Evolutionary conservation across 2,888 invertebrate species (phyloP).

Genomic region (Cetonia aurata): DNA sequence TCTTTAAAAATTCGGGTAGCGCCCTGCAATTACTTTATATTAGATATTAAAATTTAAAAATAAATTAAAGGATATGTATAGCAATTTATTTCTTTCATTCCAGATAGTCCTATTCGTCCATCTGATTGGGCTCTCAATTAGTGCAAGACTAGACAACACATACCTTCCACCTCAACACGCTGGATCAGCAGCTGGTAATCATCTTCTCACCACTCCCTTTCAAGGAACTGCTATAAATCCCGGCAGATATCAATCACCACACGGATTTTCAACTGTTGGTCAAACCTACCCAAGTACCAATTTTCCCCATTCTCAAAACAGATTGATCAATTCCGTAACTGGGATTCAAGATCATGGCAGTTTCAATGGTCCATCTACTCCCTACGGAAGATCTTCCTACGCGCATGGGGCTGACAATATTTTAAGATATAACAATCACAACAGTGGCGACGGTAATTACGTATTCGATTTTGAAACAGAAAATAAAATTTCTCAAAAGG

Average conservation of each 20-base stretch:
- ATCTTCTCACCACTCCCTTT: constrained; percentile 4
- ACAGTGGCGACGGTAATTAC: constrained; percentile 54
- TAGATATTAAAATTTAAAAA: too few relatives aligned
- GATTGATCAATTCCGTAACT: background rate
- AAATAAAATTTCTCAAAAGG: constrained; percentile 68
- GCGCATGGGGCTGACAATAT: constrained; percentile 55
- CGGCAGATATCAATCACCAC: background rate
- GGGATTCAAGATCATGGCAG: background rate
- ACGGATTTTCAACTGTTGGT: background rate
- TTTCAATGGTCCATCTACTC: background rate
- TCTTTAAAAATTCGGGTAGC: too few relatives aligned
- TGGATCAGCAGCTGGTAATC: constrained; percentile 65
- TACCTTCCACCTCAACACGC: constrained; percentile 70
- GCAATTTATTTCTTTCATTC: background rate
- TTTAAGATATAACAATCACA: constrained; percentile 69
- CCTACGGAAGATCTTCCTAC: background rate
- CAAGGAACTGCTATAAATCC: background rate
- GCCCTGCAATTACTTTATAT: too few relatives aligned
- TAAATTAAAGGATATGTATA: too few relatives aligned
- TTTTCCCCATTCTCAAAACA: background rate
- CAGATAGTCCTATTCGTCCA: constrained; percentile 6
- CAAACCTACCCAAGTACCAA: background rate
- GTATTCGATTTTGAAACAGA: constrained; percentile 66
- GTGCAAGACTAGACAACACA: constrained; percentile 69
- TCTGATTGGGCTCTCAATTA: constrained; percentile 58